Base-by-base conservation (phyloP, 35 echinoderm and acorn worm species). In the Lytechinus variegatus region DNA sequence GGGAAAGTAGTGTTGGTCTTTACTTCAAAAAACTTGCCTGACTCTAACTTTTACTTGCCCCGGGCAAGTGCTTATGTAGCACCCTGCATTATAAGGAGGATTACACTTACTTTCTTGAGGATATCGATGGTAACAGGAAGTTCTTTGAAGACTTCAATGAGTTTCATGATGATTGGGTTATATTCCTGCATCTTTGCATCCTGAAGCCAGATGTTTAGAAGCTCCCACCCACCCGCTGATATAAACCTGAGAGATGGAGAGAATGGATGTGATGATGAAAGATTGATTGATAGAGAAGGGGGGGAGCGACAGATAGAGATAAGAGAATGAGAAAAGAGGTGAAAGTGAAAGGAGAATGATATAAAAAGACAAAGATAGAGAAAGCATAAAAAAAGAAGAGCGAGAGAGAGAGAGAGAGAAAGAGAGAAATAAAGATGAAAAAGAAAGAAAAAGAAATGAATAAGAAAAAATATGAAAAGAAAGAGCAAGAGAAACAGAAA, bases 101-200 rank as follows among this genome's bases (percentile, higher is more conserved):
- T 8, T 58, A 3, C 4, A 93, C 71, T 97, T 29, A 99, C 98
- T 95, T 98, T 97, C 86, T 99, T 99, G 57, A 99, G 95, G 29
- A 97, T 97, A 51, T 96, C 98, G 72, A 99, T 97, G 54, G 98
- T 96, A 12, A 99, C 97, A 13, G 98, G 98, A n/a, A 99, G 92
- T 27, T 95, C 86, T 94, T 97, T 97, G 86, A 98, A 97, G 24
- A 98, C 90, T 61, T 98, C 98, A 28, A 99, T 98, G 72, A 99
- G 95, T 66, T 99, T 96, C 24, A 96, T n/a, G 87, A 99, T 95
- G 61, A 99, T 52, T 9, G 96, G 94, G 21, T 56, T 94, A 61
- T 99, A 95, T 4, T 97, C 95, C n/a, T 89, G 53, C 10, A 92
- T 96, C 94, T 97, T 98, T 33, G 96, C 96, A n/a, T 99, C 97